These are phyloP conservation scores for Eupeodes luniger DNA, from an alignment of 2,888 invertebrate genomes.

Conservation along the genomic window DNA sequence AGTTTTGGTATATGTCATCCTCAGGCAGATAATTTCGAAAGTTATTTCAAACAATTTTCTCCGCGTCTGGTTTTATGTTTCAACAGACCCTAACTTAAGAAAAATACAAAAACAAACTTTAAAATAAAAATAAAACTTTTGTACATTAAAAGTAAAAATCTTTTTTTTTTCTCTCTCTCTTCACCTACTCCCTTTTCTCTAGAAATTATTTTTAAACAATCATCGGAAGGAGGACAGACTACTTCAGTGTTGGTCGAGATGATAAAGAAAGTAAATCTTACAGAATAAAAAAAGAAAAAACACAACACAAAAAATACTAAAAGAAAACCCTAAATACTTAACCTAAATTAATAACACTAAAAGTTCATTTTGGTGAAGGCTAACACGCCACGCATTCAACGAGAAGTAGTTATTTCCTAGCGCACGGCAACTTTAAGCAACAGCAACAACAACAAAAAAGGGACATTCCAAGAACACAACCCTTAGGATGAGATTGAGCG, in stretches of 20 bases:
- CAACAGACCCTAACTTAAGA: neutral
- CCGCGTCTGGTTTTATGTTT: slow-evolving; percentile 25
- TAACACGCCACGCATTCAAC: slow-evolving; percentile 52
- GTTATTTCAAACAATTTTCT: slow-evolving; percentile 63
- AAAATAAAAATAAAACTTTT: slow-evolving; percentile 16
- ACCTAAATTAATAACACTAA: slow-evolving; percentile 72
- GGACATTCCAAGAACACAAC: slow-evolving; percentile 32
- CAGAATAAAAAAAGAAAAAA: slow-evolving; percentile 30
- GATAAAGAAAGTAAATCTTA: slow-evolving; percentile 45
- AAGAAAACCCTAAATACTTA: slow-evolving; percentile 55
- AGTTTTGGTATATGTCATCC: slow-evolving; percentile 60
- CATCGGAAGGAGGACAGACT: slow-evolving; percentile 32
- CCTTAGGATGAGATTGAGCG: slow-evolving; percentile 34
- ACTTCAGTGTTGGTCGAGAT: neutral
- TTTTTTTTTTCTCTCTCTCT: neutral
- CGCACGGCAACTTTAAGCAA: slow-evolving; percentile 15
- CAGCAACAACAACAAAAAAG: slow-evolving; percentile 11
- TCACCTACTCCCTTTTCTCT: no score
- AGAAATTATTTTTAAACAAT: slow-evolving; percentile 49
- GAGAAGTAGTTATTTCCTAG: slow-evolving; percentile 34
- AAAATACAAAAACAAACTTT: neutral
- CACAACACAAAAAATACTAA: neutral
- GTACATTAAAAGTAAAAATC: slow-evolving; percentile 14
- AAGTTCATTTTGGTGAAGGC: slow-evolving; percentile 66
- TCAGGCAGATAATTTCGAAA: slow-evolving; percentile 67